These are phyloP conservation scores for Vesta saturnalis DNA, from an alignment of 2,888 invertebrate genomes.

Conservation along the genomic window DNA sequence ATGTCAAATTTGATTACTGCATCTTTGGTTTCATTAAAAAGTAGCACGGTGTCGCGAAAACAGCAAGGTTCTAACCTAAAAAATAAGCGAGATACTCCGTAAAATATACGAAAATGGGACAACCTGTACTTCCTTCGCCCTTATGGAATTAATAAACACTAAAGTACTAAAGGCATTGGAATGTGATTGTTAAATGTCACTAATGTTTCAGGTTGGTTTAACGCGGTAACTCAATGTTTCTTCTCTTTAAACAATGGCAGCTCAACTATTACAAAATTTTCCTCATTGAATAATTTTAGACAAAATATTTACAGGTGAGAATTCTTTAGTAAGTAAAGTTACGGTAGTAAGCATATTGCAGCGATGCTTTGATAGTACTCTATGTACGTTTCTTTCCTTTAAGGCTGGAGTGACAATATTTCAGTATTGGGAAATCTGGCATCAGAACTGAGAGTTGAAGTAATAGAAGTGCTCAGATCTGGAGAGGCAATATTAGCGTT, in stretches of 20 bases:
- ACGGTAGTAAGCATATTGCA: slow-evolving; percentile 53
- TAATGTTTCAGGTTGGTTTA: slow-evolving; percentile 77
- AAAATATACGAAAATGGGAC: too few species aligned
- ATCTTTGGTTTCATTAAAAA: too few species aligned
- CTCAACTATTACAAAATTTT: slow-evolving; percentile 79
- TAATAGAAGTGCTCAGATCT: slow-evolving; percentile 72
- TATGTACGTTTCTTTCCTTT: slow-evolving; percentile 85
- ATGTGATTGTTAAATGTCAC: too few species aligned
- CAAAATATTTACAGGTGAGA: slow-evolving; percentile 74
- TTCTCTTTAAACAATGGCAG: slow-evolving; percentile 80
- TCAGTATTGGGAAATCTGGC: slow-evolving; percentile 85
- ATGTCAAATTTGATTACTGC: too few species aligned
- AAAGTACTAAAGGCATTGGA: too few species aligned
- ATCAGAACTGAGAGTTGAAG: slow-evolving; percentile 70
- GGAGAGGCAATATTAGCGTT: slow-evolving; percentile 85
- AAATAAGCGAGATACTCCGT: too few species aligned
- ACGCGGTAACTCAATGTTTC: slow-evolving; percentile 79
- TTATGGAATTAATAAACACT: slow-evolving; percentile 78
- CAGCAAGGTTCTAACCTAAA: too few species aligned
- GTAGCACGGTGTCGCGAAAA: too few species aligned
- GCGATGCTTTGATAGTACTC: slow-evolving; percentile 79
- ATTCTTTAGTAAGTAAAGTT: neutral
- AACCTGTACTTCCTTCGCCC: slow-evolving; percentile 86
- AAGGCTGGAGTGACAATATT: slow-evolving; percentile 83
- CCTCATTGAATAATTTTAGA: slow-evolving; percentile 76